phyloP scores from a whole-genome alignment of 2,888 invertebrate genomes.

The Scaptomyza caliginosa region DNA sequence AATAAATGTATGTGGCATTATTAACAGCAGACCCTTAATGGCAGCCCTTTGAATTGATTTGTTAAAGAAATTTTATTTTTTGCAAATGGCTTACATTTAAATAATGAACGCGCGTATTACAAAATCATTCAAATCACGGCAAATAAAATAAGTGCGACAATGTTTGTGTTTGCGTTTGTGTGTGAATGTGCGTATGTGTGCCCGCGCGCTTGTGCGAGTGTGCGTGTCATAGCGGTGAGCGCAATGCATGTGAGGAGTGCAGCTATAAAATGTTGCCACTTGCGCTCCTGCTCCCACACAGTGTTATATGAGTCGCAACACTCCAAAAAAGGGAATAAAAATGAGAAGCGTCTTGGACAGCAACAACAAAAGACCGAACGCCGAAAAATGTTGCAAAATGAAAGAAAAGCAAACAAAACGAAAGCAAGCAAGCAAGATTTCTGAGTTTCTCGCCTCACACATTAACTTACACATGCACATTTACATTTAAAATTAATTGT shows the following conservation, averaged over 20 bases:
- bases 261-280: constrained; percentile 66
- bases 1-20: constrained; percentile 47
- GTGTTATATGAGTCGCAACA: constrained; percentile 84
- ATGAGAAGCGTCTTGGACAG: constrained; percentile 73
- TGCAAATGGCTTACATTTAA: constrained; percentile 32
- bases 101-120: constrained; percentile 75
- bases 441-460: constrained; percentile 52
- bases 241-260: constrained; percentile 73
- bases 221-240: constrained; percentile 52
- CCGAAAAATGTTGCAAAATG: constrained; percentile 77
- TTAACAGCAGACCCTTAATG: constrained; percentile 25
- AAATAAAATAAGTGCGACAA: constrained; percentile 77
- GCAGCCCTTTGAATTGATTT: constrained; percentile 26
- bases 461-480: constrained; percentile 6
- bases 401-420: constrained; percentile 68
- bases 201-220: constrained; percentile 30
- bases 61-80: constrained; percentile 23
- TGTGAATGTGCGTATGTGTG: constrained; percentile 24
- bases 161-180: constrained; percentile 47
- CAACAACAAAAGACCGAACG: constrained; percentile 55
- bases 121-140: constrained; percentile 78
- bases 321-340: constrained; percentile 84
- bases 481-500: constrained; percentile 68
- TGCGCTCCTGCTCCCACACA: constrained; percentile 65
- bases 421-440: constrained; percentile 61